A percentile compares a stretch with the other conserved stretches of the same genome.
These are phyloP conservation scores for Eurypyga helias DNA, from an alignment of 2,113 vertebrate species.

Conservation along the genomic window DNA sequence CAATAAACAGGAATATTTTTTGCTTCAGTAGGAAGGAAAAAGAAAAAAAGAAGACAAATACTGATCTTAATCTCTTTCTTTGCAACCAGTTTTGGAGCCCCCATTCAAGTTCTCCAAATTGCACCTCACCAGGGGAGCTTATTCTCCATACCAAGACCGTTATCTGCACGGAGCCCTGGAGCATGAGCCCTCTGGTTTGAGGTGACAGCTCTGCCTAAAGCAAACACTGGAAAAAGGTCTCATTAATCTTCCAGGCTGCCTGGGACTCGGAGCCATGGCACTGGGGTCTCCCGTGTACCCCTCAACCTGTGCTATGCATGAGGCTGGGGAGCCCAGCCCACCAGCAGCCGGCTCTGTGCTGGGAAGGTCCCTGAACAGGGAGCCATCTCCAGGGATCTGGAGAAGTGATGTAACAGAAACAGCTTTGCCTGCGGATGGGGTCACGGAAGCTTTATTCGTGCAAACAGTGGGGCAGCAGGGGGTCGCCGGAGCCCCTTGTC, in stretches of 20 bases:
- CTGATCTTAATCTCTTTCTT: slow-evolving; percentile 61
- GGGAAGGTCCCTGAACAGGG: background rate
- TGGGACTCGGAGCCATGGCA: background rate
- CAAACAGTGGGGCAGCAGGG: background rate
- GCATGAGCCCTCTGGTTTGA: background rate
- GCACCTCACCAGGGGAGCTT: slow-evolving; percentile 41
- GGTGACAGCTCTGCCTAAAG: background rate
- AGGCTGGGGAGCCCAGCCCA: background rate
- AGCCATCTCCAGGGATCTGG: no score
- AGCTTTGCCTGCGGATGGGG: background rate
- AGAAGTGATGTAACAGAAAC: background rate
- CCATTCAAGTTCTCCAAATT: slow-evolving; percentile 36
- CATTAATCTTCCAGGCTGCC: background rate
- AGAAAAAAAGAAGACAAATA: slow-evolving; percentile 22
- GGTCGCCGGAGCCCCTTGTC: background rate
- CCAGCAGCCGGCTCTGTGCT: background rate
- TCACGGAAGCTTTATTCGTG: background rate
- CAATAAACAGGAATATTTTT: slow-evolving; percentile 63
- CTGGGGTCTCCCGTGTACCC: fast-evolving
- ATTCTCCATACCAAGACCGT: background rate
- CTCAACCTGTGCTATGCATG: background rate
- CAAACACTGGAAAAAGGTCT: background rate
- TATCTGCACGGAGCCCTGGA: background rate
- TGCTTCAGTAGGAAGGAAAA: slow-evolving; percentile 51
- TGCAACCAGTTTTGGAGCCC: background rate